Conservation (phyloP, 2,888 invertebrate species). For the Globia sparganii region DNA sequence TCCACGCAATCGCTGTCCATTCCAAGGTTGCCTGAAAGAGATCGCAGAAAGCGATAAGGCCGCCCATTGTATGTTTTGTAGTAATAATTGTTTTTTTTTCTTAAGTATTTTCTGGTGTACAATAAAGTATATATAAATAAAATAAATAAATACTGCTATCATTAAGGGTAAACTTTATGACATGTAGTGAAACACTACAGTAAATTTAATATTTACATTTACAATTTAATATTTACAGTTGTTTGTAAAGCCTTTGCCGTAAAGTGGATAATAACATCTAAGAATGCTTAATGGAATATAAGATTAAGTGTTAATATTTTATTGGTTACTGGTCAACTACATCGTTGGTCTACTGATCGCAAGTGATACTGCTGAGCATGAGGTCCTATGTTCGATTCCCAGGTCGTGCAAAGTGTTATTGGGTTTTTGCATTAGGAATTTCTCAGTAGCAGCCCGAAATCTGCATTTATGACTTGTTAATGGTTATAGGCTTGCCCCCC, state of each 20-base stretch:
- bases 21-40: no score
- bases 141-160: no score
- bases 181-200: slow-evolving; percentile 32
- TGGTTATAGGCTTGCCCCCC: neutral
- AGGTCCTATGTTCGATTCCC: neutral
- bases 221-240: slow-evolving; percentile 53
- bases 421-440: neutral
- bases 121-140: no score
- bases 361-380: neutral
- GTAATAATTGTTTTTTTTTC: no score
- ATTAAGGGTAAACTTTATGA: slow-evolving; percentile 49
- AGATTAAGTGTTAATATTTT: slow-evolving; percentile 26
- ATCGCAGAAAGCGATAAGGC: no score
- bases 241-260: slow-evolving; percentile 31
- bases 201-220: slow-evolving; percentile 59
- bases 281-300: slow-evolving; percentile 31
- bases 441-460: neutral
- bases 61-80: no score
- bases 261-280: slow-evolving; percentile 28
- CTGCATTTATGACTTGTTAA: no score
- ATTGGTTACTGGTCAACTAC: neutral
- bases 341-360: neutral
- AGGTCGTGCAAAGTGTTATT: neutral
- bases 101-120: no score
- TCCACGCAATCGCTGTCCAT: no score